Conservation (phyloP, 2,113 vertebrate species). For the Campylomormyrus tamandua region DNA sequence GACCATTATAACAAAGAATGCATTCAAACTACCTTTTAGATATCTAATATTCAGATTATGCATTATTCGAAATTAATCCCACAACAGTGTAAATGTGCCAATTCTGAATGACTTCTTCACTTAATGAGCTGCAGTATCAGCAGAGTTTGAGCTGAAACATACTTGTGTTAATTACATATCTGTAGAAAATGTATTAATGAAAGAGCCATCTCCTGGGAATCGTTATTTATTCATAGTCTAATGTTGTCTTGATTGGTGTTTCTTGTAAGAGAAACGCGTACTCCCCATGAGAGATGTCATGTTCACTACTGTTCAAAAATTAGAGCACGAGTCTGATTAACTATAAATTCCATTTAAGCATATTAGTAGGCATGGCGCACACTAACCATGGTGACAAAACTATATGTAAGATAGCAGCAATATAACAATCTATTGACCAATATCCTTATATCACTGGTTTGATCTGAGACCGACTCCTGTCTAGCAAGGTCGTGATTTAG, state of each 20-base stretch:
- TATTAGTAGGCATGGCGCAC: not conserved
- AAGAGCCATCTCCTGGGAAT: constrained; percentile 9
- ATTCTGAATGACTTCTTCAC: not conserved
- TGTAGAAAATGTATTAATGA: constrained; percentile 18
- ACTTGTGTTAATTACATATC: constrained; percentile 3
- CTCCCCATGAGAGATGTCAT: not conserved
- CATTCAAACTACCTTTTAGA: not conserved
- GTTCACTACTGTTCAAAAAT: not conserved
- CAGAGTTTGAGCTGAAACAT: constrained; percentile 7
- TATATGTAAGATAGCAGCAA: not conserved
- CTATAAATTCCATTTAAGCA: not conserved
- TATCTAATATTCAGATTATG: not conserved
- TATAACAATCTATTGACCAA: not conserved
- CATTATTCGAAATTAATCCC: not conserved
- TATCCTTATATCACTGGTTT: not conserved
- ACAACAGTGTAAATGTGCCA: not conserved
- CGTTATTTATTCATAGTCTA: constrained; percentile 16
- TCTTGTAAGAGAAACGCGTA: not conserved
- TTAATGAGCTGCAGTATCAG: constrained; percentile 12
- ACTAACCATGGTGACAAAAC: not conserved
- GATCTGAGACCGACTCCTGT: not conserved
- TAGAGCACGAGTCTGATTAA: not conserved
- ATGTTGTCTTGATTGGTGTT: not conserved
- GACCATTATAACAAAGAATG: not conserved
- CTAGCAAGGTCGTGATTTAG: not conserved